phyloP scores from a whole-genome alignment of 1,140 invertebrate species.

The Leptopilina clavipes region DNA sequence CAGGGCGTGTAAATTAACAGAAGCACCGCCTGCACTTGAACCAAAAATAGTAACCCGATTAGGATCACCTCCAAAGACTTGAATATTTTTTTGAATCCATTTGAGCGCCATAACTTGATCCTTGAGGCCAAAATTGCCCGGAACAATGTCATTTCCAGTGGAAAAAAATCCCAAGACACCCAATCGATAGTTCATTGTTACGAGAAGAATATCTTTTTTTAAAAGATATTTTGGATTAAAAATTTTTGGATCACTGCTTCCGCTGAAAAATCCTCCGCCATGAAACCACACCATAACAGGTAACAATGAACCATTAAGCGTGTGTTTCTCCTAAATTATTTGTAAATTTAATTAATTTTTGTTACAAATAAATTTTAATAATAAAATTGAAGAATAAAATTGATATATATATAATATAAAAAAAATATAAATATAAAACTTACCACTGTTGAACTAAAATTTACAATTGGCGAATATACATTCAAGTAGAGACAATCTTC shows the following conservation, averaged over 20 bases:
- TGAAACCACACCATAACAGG: slow-evolving; percentile 67
- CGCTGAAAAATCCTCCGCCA: slow-evolving; percentile 71
- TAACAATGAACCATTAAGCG: background rate
- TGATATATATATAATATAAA: too few relatives aligned
- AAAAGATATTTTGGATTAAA: slow-evolving; percentile 68
- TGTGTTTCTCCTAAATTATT: background rate
- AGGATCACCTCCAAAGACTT: slow-evolving; percentile 71
- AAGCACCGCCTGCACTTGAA: slow-evolving; percentile 57
- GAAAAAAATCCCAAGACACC: slow-evolving; percentile 70
- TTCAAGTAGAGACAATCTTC: slow-evolving; percentile 12
- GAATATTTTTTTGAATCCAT: slow-evolving; percentile 67
- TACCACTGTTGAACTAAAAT: background rate
- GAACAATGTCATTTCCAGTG: slow-evolving; percentile 62
- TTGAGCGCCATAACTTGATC: slow-evolving; percentile 72
- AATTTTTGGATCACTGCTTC: slow-evolving; percentile 37
- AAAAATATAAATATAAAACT: background rate
- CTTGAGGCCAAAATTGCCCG: slow-evolving; percentile 74
- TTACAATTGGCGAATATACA: slow-evolving; percentile 30
- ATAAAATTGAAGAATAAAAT: too few relatives aligned
- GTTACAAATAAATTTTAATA: too few relatives aligned
- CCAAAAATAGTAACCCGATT: slow-evolving; percentile 65
- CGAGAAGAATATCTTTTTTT: slow-evolving; percentile 71
- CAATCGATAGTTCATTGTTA: slow-evolving; percentile 76
- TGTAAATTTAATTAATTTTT: too few relatives aligned
- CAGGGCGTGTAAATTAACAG: background rate